Base-by-base conservation (phyloP, 1,140 invertebrate genomes). In the Phymastichus coffea region DNA sequence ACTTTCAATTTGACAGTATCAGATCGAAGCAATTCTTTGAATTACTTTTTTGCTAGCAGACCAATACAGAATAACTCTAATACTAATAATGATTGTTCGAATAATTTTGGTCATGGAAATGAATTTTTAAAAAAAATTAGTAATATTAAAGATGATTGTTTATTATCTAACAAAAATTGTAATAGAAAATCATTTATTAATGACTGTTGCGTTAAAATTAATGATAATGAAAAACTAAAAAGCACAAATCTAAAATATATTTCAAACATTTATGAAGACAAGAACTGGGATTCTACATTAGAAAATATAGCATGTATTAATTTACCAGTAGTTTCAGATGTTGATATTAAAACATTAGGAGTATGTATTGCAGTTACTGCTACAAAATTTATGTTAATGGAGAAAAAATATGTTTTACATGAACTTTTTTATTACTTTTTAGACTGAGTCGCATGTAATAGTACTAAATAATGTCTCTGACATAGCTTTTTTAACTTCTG, bases 311-410 rank as follows among this genome's bases (percentile, higher is more conserved):
- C 30, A 3, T 22, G 19, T 46, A n/a, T 57, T 26, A 12, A 26
- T 46, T 47, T 57, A 14, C 54, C 54, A 47, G 15, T 43, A 30
- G 20, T 57, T 26, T 38, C 43, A 8, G 23, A 38, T 20, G 22
- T 33, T 20, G 54, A 47, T n/a, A 48, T n/a, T 35, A 17, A 30
- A 46, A 46, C 15, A 17, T 19, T 8, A 46, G 14, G 6, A n/a
- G 19, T 35, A 55, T 35, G 17, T 15, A n/a, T n/a, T n/a, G n/a
- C 25, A 54, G 44, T 33, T 30, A 15, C n/a, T n/a, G 2, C 33
- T 54, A 15, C 23, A 46, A 43, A n/a, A 17, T 12, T 20, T 28
- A 8, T 3, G 37, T 55, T n/a, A n/a, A n/a, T n/a, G n/a, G n/a
- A n/a, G n/a, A n/a, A n/a, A n/a, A n/a, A n/a, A n/a, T n/a, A n/a